Percentiles rank a stretch among this genome's conserved stretches.
Conservation (phyloP, 2,797 vertebrate species). For the Sebastes steindachneri region DNA sequence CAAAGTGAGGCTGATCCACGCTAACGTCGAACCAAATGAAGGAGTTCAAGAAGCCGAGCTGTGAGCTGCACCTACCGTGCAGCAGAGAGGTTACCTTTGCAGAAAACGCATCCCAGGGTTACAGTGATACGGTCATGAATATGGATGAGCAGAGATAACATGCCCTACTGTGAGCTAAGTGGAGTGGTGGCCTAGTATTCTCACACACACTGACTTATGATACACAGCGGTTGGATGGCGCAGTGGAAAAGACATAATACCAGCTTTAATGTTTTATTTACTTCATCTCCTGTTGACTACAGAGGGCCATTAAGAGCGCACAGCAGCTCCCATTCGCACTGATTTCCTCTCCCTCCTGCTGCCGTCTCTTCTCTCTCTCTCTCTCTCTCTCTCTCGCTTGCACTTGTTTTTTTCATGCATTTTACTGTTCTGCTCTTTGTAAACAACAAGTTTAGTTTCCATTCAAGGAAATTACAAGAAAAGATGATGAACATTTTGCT, state of each 20-base stretch:
- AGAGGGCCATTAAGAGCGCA: slow-evolving; percentile 49
- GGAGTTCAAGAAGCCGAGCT: slow-evolving; percentile 11
- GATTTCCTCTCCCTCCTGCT: slow-evolving; percentile 43
- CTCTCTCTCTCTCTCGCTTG: background rate
- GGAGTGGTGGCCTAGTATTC: slow-evolving; percentile 57
- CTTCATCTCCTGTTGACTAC: slow-evolving; percentile 66
- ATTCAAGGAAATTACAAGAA: slow-evolving; percentile 14
- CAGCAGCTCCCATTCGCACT: slow-evolving; percentile 34
- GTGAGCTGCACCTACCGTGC: slow-evolving; percentile 5
- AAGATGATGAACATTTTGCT: slow-evolving; percentile 12
- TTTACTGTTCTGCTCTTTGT: slow-evolving; percentile 16
- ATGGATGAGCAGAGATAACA: slow-evolving; percentile 67
- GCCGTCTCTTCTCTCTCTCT: background rate
- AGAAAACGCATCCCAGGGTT: slow-evolving; percentile 44
- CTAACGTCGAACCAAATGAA: background rate
- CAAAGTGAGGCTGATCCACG: background rate
- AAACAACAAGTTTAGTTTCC: slow-evolving; percentile 33
- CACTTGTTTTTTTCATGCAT: slow-evolving; percentile 14
- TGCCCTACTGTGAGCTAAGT: slow-evolving; percentile 55
- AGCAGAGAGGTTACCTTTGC: slow-evolving; percentile 40
- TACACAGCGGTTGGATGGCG: slow-evolving; percentile 37
- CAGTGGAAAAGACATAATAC: slow-evolving; percentile 71
- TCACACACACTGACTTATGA: slow-evolving; percentile 61
- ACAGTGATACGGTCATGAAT: slow-evolving; percentile 65
- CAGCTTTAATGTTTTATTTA: slow-evolving; percentile 75